These are phyloP conservation scores for Tetrax tetrax DNA, from an alignment of 2,113 vertebrate species.

Conservation along the genomic window DNA sequence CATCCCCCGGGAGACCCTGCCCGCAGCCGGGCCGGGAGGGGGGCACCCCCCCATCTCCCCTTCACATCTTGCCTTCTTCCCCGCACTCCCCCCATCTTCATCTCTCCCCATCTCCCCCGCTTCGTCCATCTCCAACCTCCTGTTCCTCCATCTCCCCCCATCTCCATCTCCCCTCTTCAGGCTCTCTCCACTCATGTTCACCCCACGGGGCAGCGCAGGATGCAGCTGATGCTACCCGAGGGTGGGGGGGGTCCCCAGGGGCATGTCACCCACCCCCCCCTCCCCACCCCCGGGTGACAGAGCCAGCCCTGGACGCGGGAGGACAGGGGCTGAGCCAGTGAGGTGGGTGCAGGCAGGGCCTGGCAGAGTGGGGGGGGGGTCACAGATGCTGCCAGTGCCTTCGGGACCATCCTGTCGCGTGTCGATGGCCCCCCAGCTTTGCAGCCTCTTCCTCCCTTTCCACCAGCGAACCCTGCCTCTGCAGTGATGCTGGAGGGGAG, in stretches of 20 bases:
- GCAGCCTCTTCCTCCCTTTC: neutral
- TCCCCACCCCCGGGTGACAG: too few species aligned
- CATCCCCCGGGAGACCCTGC: neutral
- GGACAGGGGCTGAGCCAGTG: too few species aligned
- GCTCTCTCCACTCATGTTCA: neutral
- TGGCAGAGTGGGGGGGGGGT: neutral
- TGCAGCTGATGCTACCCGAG: rapidly evolving
- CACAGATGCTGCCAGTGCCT: neutral
- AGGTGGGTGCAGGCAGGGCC: neutral
- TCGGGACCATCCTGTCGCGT: neutral
- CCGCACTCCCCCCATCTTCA: too few species aligned
- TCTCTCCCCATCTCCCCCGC: too few species aligned
- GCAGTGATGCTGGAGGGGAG: neutral
- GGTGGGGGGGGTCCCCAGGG: too few species aligned
- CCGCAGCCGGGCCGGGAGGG: neutral
- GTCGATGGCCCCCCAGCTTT: neutral
- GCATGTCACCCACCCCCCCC: too few species aligned
- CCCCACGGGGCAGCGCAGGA: rapidly evolving
- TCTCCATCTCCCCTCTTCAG: rapidly evolving
- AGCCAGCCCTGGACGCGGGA: too few species aligned
- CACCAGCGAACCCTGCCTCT: neutral
- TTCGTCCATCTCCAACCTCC: too few species aligned
- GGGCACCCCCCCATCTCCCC: rapidly evolving
- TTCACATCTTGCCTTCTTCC: too few species aligned
- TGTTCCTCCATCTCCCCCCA: too few species aligned